These are phyloP conservation scores for Crematogaster levior DNA, from an alignment of 2,888 invertebrate genomes.

Conservation along the genomic window DNA sequence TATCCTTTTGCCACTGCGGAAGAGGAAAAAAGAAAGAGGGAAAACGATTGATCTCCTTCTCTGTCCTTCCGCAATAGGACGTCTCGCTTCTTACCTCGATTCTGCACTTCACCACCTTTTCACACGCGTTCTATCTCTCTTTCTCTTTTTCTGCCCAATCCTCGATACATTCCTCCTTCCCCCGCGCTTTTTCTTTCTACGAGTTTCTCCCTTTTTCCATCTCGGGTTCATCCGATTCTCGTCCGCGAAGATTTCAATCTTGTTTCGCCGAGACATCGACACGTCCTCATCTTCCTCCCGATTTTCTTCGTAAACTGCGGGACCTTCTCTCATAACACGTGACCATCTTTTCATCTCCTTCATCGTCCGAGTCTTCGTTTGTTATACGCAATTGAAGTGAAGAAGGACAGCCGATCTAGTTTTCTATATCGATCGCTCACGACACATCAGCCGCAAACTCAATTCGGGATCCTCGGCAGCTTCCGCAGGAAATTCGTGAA, in stretches of 20 bases:
- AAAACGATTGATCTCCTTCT: constrained; percentile 49
- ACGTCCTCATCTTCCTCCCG: constrained; percentile 73
- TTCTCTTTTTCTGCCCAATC: neutral
- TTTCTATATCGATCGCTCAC: constrained; percentile 64
- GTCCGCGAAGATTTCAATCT: constrained; percentile 81
- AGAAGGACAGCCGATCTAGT: constrained; percentile 36
- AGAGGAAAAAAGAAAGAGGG: constrained; percentile 12
- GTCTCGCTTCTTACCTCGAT: constrained; percentile 31
- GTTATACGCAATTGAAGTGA: constrained; percentile 64
- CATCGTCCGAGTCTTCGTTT: constrained; percentile 47
- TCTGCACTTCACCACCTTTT: constrained; percentile 41
- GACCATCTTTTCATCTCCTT: constrained; percentile 13
- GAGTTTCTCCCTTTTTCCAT: constrained; percentile 75
- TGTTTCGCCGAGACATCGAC: constrained; percentile 78
- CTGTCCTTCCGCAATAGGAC: constrained; percentile 22
- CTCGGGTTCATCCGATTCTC: constrained; percentile 77
- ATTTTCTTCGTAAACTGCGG: constrained; percentile 68
- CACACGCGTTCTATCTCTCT: neutral
- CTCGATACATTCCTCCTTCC: constrained; percentile 24
- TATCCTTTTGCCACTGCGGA: constrained; percentile 64
- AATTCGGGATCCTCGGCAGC: constrained; percentile 67
- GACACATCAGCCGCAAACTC: constrained; percentile 60
- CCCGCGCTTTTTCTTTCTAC: constrained; percentile 30
- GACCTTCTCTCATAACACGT: constrained; percentile 39
- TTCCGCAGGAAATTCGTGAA: constrained; percentile 77